Evolutionary conservation across 2,888 invertebrate genomes (phyloP).

Genomic region (Perizoma flavofasciatum): DNA sequence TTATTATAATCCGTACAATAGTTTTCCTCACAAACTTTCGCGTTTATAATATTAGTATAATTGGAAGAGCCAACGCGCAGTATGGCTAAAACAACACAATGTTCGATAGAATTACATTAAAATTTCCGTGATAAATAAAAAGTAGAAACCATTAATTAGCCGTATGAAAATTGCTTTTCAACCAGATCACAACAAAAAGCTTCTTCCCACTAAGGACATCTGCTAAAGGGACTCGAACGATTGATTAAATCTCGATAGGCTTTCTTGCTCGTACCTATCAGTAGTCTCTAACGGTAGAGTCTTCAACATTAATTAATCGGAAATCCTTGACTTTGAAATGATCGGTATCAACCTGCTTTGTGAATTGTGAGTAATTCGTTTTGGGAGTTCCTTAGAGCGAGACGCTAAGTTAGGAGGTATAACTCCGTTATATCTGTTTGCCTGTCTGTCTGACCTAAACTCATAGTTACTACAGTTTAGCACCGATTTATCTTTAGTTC

Average conservation of each 20-base stretch:
- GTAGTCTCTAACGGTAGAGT: conserved; percentile 23
- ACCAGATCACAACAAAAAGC: conserved; percentile 21
- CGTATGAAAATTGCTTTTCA: conserved; percentile 16
- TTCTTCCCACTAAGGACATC: conserved; percentile 20
- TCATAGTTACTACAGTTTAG: too few species aligned
- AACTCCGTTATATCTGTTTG: too few species aligned
- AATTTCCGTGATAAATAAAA: conserved; percentile 2
- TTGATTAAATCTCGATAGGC: conserved; percentile 33
- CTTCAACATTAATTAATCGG: conserved; percentile 22
- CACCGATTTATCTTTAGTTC: too few species aligned
- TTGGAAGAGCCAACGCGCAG: too few species aligned
- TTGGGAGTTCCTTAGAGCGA: neutral
- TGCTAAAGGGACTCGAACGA: conserved; percentile 33
- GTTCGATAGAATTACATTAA: too few species aligned
- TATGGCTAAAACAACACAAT: too few species aligned
- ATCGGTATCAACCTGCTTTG: conserved; percentile 6
- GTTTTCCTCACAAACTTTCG: too few species aligned
- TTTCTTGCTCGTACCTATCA: conserved; percentile 22
- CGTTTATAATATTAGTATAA: too few species aligned
- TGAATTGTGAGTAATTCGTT: neutral
- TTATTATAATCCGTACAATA: too few species aligned
- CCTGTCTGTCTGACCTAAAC: too few species aligned
- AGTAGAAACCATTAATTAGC: conserved; percentile 11
- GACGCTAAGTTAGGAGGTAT: too few species aligned
- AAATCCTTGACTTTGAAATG: conserved; percentile 19